Percentiles rank a stretch among this genome's conserved stretches.
Evolutionary conservation across 2,113 vertebrate genomes (phyloP).

Genomic region (Patagioenas fasciata): DNA sequence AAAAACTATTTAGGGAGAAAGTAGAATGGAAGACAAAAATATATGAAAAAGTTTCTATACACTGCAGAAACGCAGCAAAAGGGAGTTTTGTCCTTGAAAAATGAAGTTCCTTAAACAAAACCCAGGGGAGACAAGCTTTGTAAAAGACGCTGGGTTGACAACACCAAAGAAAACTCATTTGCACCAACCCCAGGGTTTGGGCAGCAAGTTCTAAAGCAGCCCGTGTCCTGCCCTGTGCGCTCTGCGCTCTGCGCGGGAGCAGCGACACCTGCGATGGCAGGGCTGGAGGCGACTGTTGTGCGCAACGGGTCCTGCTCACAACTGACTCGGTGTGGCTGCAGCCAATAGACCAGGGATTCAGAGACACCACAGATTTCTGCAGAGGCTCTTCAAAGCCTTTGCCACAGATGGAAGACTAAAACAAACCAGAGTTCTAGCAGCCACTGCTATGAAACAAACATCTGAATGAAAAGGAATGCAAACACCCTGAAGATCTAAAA

Average conservation of each 20-base stretch:
- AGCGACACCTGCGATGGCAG: not conserved
- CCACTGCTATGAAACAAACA: not conserved
- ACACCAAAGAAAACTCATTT: not conserved
- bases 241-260: not conserved
- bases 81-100: not conserved
- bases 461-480: not conserved
- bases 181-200: not conserved
- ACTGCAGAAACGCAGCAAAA: not conserved
- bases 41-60: not conserved
- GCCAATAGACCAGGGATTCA: not conserved
- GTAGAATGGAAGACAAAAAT: not conserved
- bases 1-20: not conserved
- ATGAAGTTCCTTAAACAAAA: not conserved
- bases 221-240: not conserved
- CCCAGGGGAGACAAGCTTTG: not conserved
- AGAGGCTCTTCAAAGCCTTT: not conserved
- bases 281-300: too few relatives aligned
- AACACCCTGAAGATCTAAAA: not conserved
- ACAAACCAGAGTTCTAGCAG: not conserved
- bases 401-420: not conserved
- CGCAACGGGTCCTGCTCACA: not conserved
- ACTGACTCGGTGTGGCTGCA: not conserved
- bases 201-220: not conserved
- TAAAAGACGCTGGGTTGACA: not conserved
- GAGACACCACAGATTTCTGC: not conserved